Conservation (phyloP, 2,797 vertebrate genomes). For the Philypnodon macrostomus region DNA sequence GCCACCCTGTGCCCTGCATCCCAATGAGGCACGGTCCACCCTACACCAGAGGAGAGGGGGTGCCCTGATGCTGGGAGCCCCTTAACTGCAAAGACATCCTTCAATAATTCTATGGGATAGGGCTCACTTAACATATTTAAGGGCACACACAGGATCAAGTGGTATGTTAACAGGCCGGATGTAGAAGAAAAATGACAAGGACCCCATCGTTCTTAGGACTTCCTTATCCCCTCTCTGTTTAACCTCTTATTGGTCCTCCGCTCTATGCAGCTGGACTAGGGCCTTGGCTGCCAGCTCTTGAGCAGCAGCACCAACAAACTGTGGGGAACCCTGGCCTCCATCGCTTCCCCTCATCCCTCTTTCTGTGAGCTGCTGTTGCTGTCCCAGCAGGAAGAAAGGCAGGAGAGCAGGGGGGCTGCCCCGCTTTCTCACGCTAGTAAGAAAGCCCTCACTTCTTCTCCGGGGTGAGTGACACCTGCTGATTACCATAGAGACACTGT, state of each 20-base stretch:
- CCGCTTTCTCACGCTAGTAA: constrained; percentile 89
- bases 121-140: constrained; percentile 39
- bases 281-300: constrained; percentile 56
- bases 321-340: constrained; percentile 72
- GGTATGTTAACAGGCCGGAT: constrained; percentile 53
- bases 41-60: constrained; percentile 65
- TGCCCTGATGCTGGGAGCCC: constrained; percentile 67
- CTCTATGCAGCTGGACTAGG: constrained; percentile 73
- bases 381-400: constrained; percentile 59
- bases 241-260: constrained; percentile 43
- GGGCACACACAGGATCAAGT: constrained; percentile 49
- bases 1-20: constrained; percentile 81
- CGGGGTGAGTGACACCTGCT: constrained; percentile 87
- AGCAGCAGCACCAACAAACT: constrained; percentile 82
- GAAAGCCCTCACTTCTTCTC: constrained; percentile 86
- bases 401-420: constrained; percentile 57
- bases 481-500: constrained; percentile 90
- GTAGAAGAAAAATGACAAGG: constrained; percentile 14
- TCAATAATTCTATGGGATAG: neutral
- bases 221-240: constrained; percentile 30
- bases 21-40: constrained; percentile 78
- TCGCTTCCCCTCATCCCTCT: constrained; percentile 66
- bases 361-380: constrained; percentile 62
- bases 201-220: constrained; percentile 27
- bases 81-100: constrained; percentile 6